Percentiles rank a stretch among this genome's conserved stretches.
Conservation (phyloP, 2,113 vertebrate genomes). For the Salvelinus fontinalis region DNA sequence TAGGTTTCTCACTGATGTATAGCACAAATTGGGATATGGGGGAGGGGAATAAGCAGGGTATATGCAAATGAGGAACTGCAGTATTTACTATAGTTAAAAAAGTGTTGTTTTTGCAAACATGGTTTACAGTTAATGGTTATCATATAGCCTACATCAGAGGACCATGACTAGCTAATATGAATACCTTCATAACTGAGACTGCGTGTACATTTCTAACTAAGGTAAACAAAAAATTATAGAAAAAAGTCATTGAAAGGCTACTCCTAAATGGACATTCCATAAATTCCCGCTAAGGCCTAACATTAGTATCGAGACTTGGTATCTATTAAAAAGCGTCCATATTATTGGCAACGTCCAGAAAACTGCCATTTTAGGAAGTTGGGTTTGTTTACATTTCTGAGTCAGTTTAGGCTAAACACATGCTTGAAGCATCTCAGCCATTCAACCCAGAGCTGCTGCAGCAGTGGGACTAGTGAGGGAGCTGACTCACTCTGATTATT, state of each 20-base stretch:
- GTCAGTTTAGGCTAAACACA: slow-evolving; percentile 22
- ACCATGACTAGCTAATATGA: no score
- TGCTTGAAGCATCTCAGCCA: neutral
- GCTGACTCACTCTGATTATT: neutral
- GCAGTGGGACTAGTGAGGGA: neutral
- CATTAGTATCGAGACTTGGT: neutral
- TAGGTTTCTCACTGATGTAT: no score
- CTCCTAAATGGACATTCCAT: slow-evolving; percentile 30
- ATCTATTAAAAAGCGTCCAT: slow-evolving; percentile 16
- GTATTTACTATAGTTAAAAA: no score
- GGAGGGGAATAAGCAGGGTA: no score
- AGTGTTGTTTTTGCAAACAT: no score
- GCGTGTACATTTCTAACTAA: slow-evolving; percentile 53
- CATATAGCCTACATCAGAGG: no score
- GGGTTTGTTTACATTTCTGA: slow-evolving; percentile 26
- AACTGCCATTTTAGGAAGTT: neutral
- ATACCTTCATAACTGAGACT: no score
- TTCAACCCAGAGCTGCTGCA: slow-evolving; percentile 12
- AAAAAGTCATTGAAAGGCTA: slow-evolving; percentile 27
- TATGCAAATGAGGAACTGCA: no score
- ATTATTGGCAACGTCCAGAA: neutral
- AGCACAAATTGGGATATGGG: no score
- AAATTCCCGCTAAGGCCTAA: slow-evolving; percentile 14
- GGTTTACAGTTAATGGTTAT: no score
- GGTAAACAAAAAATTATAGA: slow-evolving; percentile 36